Conservation (phyloP, 2,888 invertebrate genomes). For the Hoplodrina ambigua region DNA sequence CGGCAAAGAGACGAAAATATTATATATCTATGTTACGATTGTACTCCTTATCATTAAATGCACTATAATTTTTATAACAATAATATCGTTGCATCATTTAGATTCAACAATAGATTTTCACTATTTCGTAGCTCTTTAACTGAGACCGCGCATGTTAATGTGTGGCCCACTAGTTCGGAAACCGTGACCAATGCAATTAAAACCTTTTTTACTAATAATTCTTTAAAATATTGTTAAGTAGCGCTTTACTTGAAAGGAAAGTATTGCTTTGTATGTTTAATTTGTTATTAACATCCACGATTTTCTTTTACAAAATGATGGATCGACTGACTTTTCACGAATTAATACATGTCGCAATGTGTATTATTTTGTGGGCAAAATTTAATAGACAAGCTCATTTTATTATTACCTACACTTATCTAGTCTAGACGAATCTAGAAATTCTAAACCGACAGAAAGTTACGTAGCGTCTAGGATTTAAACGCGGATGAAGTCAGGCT, state of each 20-base stretch:
- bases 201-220: conserved; percentile 62
- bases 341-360: neutral
- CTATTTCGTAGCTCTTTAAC: conserved; percentile 66
- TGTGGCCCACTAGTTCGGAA: conserved; percentile 74
- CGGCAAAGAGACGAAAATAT: neutral
- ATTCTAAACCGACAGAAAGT: too few species aligned
- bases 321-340: conserved; percentile 2
- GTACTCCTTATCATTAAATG: neutral
- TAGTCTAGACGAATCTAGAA: too few species aligned
- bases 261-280: conserved; percentile 34
- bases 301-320: conserved; percentile 18
- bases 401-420: neutral
- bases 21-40: neutral
- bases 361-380: neutral
- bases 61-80: conserved; percentile 14
- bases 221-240: conserved; percentile 40
- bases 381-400: neutral
- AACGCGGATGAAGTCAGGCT: too few species aligned
- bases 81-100: conserved; percentile 70
- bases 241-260: conserved; percentile 42
- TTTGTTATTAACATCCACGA: conserved; percentile 15
- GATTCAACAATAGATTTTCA: conserved; percentile 73
- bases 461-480: too few species aligned
- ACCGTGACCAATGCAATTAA: conserved; percentile 78
- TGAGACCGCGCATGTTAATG: conserved; percentile 75